Evolutionary conservation across 2,113 vertebrate species (phyloP).

Genomic region (Nothocercus nigrocapillus): DNA sequence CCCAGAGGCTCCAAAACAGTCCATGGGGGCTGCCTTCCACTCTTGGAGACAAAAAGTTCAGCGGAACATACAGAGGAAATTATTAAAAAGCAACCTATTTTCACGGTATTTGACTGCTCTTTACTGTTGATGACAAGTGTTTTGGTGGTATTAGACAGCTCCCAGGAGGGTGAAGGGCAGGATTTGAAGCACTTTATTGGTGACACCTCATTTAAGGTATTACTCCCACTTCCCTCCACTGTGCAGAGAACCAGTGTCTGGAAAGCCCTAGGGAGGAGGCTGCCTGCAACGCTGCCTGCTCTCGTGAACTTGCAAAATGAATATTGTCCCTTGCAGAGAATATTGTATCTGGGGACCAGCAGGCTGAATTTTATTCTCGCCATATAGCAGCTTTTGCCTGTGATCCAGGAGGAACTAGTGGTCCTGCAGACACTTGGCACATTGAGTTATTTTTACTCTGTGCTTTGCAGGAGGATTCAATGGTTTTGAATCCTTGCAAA

Average conservation of each 20-base stretch:
- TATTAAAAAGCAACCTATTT: background rate
- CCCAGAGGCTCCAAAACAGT: background rate
- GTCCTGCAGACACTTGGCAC: background rate
- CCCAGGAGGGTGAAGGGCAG: background rate
- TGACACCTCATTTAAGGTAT: conserved; percentile 40
- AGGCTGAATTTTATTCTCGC: background rate
- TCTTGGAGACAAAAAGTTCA: background rate
- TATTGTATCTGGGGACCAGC: background rate
- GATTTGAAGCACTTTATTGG: background rate
- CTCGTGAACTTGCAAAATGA: background rate
- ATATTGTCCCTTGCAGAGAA: background rate
- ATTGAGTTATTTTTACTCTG: background rate
- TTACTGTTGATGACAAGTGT: background rate
- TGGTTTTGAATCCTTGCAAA: background rate
- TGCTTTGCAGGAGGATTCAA: background rate
- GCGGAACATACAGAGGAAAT: background rate
- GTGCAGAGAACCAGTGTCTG: background rate
- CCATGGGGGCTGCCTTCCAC: background rate
- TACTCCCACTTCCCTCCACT: background rate
- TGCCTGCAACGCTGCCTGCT: background rate
- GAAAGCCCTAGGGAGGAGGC: background rate
- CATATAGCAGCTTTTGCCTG: background rate
- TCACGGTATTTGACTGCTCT: background rate
- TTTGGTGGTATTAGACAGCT: background rate
- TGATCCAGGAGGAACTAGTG: background rate